A percentile compares a stretch with the other conserved stretches of the same genome.
phyloP scores from a whole-genome alignment of 2,888 invertebrate species.

The Himalopsyche anomala region DNA sequence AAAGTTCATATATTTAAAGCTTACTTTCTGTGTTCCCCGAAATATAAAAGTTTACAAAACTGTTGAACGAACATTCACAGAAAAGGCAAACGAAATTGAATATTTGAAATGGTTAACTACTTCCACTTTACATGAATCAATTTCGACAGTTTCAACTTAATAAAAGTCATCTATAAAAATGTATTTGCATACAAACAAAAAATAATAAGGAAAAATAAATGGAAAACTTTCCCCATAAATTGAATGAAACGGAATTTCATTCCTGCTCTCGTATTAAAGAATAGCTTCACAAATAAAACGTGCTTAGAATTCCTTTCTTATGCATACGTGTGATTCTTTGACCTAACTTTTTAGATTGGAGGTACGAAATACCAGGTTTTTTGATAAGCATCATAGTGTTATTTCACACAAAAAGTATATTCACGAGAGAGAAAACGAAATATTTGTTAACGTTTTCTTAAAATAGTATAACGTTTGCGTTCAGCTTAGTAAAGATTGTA shows the following conservation, averaged over 20 bases:
- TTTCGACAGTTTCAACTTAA: constrained; percentile 23
- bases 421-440: background rate
- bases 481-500: background rate
- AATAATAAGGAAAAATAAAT: constrained; percentile 49
- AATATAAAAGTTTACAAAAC: too few species aligned
- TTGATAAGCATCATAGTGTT: background rate
- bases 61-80: too few species aligned
- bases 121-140: constrained; percentile 6
- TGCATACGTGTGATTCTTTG: constrained; percentile 52
- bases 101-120: constrained; percentile 8
- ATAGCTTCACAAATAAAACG: constrained; percentile 53
- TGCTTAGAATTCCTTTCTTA: constrained; percentile 34
- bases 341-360: constrained; percentile 1
- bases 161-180: constrained; percentile 22
- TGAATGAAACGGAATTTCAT: constrained; percentile 52
- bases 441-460: background rate
- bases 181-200: constrained; percentile 49
- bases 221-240: constrained; percentile 55
- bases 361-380: background rate
- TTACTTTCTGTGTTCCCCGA: too few species aligned
- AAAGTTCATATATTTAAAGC: too few species aligned
- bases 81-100: background rate
- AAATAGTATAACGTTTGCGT: background rate
- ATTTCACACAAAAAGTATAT: background rate
- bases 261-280: constrained; percentile 51